Percentiles rank a stretch among this genome's conserved stretches.
Evolutionary conservation across 2,797 vertebrate genomes (phyloP).

Genomic region (Nasua narica): DNA sequence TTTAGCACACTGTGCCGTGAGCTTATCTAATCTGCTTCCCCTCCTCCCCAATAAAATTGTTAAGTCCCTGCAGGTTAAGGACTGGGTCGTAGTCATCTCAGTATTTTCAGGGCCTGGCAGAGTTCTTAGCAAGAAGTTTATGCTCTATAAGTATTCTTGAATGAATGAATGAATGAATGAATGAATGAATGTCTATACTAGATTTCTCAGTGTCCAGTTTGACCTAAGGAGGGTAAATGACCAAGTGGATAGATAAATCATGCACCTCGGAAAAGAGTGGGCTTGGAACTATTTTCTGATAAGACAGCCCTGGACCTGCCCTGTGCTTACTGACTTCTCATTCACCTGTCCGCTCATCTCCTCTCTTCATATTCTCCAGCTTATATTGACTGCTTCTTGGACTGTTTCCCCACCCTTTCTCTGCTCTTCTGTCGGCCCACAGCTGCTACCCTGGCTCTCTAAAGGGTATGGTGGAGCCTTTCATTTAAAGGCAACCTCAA

Average conservation of each 20-base stretch:
- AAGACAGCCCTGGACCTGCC: not conserved
- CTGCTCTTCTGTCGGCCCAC: not conserved
- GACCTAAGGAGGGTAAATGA: not conserved
- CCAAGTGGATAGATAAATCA: not conserved
- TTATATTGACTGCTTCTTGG: not conserved
- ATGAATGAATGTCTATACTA: not conserved
- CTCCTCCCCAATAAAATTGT: not conserved
- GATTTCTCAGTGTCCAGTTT: not conserved
- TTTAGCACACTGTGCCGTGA: not conserved
- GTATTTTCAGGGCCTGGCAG: not conserved
- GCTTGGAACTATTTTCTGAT: not conserved
- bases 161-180: not conserved
- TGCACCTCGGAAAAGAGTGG: not conserved
- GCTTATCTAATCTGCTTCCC: not conserved
- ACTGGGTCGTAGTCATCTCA: not conserved
- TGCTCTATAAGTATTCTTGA: not conserved
- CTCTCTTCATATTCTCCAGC: not conserved
- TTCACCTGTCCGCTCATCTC: not conserved
- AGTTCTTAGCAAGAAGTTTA: not conserved
- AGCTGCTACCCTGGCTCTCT: not conserved
- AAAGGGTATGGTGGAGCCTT: not conserved
- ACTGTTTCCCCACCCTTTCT: not conserved
- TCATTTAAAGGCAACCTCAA: not conserved
- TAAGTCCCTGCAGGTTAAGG: not conserved
- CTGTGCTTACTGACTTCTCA: not conserved